Base-by-base conservation (phyloP, 2,797 vertebrate species). In the Characodon lateralis region DNA sequence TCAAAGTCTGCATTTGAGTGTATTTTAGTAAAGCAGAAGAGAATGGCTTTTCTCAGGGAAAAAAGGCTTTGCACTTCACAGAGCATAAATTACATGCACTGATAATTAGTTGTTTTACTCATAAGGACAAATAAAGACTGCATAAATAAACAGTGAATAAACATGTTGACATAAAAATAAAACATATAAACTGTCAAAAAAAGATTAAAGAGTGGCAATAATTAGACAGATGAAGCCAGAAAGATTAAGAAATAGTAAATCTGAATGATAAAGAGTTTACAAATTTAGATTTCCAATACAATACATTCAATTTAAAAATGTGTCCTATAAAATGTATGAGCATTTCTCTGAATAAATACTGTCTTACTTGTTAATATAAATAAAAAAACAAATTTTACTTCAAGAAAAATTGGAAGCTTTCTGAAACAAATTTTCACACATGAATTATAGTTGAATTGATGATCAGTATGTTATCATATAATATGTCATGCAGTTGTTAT, bases 21-120 rank as follows among this genome's bases (percentile, higher is more conserved):
- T 18, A 73, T 71, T 31, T 26, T 31, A 82, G 76, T 48, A 51
- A 79, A 74, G 76, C 8, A 39, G 61, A 74, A 28, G 22, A 77
- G 24, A 83, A 58, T 28, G 43, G 50, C 13, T 83, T 39, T 18
- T 78, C n/a, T 71, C 41, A 13, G 6, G 12, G 6, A 2, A 6
- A 53, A n/a, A 68, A 35, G 24, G 65, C 65, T 68, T 6, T 68
- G 24, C 39, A 68, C 0, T 35, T 24, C 5, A 76, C 26, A 55
- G 26, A 26, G 26, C 48, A 18, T 2, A 55, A 51, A 78, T 26
- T n/a, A n/a, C 41, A 46, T 8, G 41, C 2, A n/a, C 41, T n/a
- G 41, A 46, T 68, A n/a, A 41, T 65, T 13, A 3, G 7, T 43
- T 68, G 13, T 68, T 68, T 39, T 39, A 2, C 18, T 39, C 31